Evolutionary conservation across 2,888 invertebrate species (phyloP), one percentile per base, ranked within the genome.

Genomic region (Pimpla rufipes): DNA sequence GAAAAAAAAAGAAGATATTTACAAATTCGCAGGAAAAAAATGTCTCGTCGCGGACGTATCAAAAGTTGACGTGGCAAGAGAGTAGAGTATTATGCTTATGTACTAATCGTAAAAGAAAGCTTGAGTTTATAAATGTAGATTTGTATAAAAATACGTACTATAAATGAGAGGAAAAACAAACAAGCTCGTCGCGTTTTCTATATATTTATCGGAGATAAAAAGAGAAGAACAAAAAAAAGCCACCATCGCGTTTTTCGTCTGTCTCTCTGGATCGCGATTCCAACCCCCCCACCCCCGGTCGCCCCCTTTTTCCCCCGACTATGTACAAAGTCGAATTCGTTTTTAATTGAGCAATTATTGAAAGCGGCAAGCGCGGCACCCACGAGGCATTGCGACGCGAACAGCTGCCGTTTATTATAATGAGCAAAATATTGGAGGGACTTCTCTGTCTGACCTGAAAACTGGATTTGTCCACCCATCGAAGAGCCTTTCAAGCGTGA

Each of bases 381-480:
- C 83, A 85, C 76, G 74, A 59, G 80, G 66, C 71, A 70, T 77
- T 74, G 77, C 55, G 50, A 79, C 76, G 76, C 80, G 82, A 83
- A 77, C 59, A 81, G 76, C 79, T 73, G 67, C 81, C 78, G 80
- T 68, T 84, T 79, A 82, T 79, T 57, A 87, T 88, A 87, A 84
- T 89, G 89, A 92, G 90, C 89, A 91, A 90, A 76, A 89, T 84
- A 89, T 79, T 88, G 89, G 88, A 91, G 89, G 90, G 88, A 91
- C 88, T 89, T n/a, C 87, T 88, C 79, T 85, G 62, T 75, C 86
- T 85, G 82, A 83, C 85, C 23, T 47, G 86, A 87, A n/a, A n/a
- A 86, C 88, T 74, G 75, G 74, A 68, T 73, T 85, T 80, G 66
- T 87, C 79, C 47, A 64, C 79, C 76, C 76, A 81, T 73, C 83